Conservation (phyloP, 2,797 vertebrate genomes). For the Sebastes cheni region DNA sequence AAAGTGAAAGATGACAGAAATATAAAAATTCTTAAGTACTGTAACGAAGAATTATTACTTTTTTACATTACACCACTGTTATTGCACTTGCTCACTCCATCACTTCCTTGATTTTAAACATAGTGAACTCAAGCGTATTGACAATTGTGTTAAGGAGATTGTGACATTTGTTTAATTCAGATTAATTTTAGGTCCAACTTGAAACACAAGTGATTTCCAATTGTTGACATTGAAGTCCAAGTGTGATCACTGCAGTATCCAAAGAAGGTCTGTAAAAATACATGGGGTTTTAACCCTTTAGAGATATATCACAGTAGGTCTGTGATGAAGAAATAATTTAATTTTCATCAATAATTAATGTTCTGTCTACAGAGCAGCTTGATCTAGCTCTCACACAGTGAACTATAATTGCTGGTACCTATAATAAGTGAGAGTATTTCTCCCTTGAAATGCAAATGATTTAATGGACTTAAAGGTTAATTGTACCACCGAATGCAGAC, state of each 20-base stretch:
- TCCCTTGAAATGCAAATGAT: conserved; percentile 8
- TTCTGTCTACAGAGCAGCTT: neutral
- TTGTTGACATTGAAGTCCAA: conserved; percentile 49
- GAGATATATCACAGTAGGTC: neutral
- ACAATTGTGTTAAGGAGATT: conserved; percentile 23
- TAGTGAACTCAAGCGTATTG: conserved; percentile 19
- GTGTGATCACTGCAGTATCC: conserved; percentile 15
- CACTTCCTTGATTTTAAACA: neutral
- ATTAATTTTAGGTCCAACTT: conserved; percentile 19
- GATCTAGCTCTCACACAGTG: neutral
- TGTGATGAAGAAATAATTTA: neutral
- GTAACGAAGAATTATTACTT: too few species aligned
- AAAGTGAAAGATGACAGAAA: too few species aligned
- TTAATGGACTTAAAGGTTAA: conserved; percentile 34
- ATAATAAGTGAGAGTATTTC: neutral
- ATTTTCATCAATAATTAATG: neutral
- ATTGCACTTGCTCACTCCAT: neutral
- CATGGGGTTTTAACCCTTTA: neutral
- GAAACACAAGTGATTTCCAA: conserved; percentile 18
- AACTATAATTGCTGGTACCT: neutral
- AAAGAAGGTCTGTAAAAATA: conserved; percentile 1
- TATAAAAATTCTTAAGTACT: too few species aligned
- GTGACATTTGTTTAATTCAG: conserved; percentile 25
- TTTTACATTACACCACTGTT: too few species aligned
- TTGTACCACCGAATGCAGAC: neutral